Percentiles rank a stretch among this genome's conserved stretches.
Conservation (phyloP, 2,797 vertebrate genomes). For the Ptychobarbus kaznakovi region DNA sequence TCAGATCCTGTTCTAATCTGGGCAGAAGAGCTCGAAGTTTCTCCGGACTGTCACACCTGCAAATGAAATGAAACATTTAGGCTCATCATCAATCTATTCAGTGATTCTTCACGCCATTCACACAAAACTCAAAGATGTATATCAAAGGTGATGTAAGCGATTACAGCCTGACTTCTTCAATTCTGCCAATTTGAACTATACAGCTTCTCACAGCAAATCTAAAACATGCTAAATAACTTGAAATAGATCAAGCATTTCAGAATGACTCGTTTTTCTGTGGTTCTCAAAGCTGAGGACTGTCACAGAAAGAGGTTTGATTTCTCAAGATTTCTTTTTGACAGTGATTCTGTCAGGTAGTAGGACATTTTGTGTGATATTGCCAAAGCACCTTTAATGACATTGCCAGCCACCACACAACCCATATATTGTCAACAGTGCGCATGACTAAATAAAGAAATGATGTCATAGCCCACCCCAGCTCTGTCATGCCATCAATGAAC, state of each 20-base stretch:
- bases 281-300: background rate
- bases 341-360: background rate
- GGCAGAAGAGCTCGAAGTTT: conserved; percentile 91
- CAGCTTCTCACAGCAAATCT: background rate
- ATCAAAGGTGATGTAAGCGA: background rate
- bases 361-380: background rate
- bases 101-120: background rate
- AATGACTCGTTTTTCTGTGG: background rate
- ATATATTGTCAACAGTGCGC: background rate
- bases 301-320: background rate
- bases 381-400: background rate
- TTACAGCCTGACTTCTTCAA: background rate
- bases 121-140: background rate
- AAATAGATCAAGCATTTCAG: background rate
- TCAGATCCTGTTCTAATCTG: conserved; percentile 93
- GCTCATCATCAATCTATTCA: conserved; percentile 23
- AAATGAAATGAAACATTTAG: conserved; percentile 48
- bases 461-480: conserved; percentile 88
- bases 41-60: conserved; percentile 93
- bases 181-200: background rate
- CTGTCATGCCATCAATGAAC: conserved; percentile 96
- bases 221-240: background rate
- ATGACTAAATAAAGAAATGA: conserved; percentile 25
- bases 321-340: background rate
- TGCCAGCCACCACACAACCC: background rate